phyloP scores from a whole-genome alignment of 2,888 invertebrate species.

The Eubasilissa splendida region DNA sequence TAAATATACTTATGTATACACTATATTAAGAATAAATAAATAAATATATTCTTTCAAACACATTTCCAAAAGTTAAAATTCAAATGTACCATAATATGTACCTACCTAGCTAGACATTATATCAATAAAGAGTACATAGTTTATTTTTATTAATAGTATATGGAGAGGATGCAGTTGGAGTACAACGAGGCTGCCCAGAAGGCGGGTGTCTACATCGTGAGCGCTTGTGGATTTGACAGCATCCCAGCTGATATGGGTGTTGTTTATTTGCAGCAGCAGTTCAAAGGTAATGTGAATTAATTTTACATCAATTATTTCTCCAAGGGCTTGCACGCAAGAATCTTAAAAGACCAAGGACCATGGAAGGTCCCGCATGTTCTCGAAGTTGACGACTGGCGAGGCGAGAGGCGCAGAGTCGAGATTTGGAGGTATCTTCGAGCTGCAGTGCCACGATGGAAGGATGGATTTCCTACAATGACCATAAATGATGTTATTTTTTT shows the following conservation, averaged over 20 bases:
- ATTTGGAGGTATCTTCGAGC: too few relatives aligned
- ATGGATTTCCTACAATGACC: too few relatives aligned
- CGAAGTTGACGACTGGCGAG: too few relatives aligned
- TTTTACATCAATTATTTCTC: not conserved
- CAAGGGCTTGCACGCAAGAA: too few relatives aligned
- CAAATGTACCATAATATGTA: too few relatives aligned
- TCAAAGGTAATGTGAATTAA: conserved; percentile 73
- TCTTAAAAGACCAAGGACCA: too few relatives aligned
- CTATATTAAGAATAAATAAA: not conserved
- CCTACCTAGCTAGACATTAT: too few relatives aligned
- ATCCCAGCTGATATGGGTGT: conserved; percentile 92
- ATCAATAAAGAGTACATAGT: too few relatives aligned
- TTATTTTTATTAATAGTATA: conserved; percentile 75
- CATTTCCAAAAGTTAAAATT: not conserved
- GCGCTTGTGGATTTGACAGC: conserved; percentile 95
- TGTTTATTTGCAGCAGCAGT: conserved; percentile 83
- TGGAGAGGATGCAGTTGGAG: conserved; percentile 88
- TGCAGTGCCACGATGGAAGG: too few relatives aligned
- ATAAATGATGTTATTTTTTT: too few relatives aligned
- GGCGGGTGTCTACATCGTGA: conserved; percentile 88
- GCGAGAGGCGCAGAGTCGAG: too few relatives aligned
- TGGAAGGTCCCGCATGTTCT: too few relatives aligned
- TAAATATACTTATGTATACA: not conserved
- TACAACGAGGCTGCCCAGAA: conserved; percentile 83
- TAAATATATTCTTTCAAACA: not conserved